These are phyloP conservation scores for Thaumatotibia leucotreta DNA, from an alignment of 1,140 invertebrate species.

Conservation along the genomic window DNA sequence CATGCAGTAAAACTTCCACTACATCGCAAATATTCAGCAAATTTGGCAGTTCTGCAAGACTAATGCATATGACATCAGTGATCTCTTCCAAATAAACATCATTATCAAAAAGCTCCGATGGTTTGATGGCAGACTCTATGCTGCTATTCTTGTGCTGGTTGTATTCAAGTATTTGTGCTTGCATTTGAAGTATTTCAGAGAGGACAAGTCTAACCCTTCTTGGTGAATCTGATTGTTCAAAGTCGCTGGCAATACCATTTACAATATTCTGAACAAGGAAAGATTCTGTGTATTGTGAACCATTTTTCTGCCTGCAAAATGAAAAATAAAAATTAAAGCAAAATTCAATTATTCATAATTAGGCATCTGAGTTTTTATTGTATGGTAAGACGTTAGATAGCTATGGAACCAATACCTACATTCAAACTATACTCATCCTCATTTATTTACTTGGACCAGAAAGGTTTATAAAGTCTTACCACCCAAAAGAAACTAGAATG, in stretches of 20 bases:
- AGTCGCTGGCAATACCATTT: constrained; percentile 91
- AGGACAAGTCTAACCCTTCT: constrained; percentile 90
- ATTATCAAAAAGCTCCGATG: constrained; percentile 96
- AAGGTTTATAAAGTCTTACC: too few relatives aligned
- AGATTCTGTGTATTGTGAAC: constrained; percentile 85
- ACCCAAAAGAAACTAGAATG: too few relatives aligned
- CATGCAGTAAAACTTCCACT: constrained; percentile 91
- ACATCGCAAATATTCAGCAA: constrained; percentile 90
- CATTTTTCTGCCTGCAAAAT: constrained; percentile 83
- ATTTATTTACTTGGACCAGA: too few relatives aligned
- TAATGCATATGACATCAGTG: constrained; percentile 96
- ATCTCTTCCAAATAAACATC: constrained; percentile 97
- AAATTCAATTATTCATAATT: too few relatives aligned
- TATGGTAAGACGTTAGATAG: too few relatives aligned
- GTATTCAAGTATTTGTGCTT: constrained; percentile 87
- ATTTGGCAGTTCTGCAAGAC: constrained; percentile 92
- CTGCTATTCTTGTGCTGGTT: constrained; percentile 74
- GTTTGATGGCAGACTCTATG: constrained; percentile 85
- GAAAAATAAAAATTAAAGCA: too few relatives aligned
- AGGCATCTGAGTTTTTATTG: too few relatives aligned
- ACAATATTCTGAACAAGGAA: constrained; percentile 86
- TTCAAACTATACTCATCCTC: too few relatives aligned
- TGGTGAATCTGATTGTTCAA: constrained; percentile 95
- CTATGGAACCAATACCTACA: too few relatives aligned
- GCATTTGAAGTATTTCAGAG: constrained; percentile 92